phyloP scores from a whole-genome alignment of 2,888 invertebrate species.

The Plusia festucae region DNA sequence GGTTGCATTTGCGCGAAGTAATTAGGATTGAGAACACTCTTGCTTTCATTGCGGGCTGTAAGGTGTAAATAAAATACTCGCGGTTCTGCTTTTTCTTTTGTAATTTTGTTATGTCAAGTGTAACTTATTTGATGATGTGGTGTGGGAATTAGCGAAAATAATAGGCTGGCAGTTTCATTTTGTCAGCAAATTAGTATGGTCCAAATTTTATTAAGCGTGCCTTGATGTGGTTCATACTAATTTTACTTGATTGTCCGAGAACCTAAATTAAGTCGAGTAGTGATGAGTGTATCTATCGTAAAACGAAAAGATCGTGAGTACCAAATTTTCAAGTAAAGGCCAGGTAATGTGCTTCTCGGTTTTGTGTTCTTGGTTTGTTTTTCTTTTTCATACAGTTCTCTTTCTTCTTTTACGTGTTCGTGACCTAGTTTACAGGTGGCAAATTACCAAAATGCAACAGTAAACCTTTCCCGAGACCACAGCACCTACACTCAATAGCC shows the following conservation, averaged over 20 bases:
- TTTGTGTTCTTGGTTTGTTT: not conserved
- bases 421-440: slow-evolving; percentile 15
- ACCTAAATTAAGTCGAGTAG: slow-evolving; percentile 47
- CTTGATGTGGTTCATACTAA: slow-evolving; percentile 37
- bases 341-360: not conserved
- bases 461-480: slow-evolving; percentile 38
- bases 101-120: slow-evolving; percentile 34
- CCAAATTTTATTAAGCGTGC: slow-evolving; percentile 39
- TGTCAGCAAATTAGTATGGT: slow-evolving; percentile 43
- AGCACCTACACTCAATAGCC: slow-evolving; percentile 42
- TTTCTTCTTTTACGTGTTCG: slow-evolving; percentile 14
- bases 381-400: not conserved
- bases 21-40: slow-evolving; percentile 61
- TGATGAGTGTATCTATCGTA: slow-evolving; percentile 30
- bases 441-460: slow-evolving; percentile 34
- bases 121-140: slow-evolving; percentile 50
- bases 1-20: slow-evolving; percentile 49
- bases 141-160: slow-evolving; percentile 52
- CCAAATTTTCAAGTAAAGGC: slow-evolving; percentile 30
- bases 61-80: slow-evolving; percentile 44
- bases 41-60: slow-evolving; percentile 55
- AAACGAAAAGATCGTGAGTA: slow-evolving; percentile 42
- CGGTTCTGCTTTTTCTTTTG: slow-evolving; percentile 43
- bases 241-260: slow-evolving; percentile 30
- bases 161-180: slow-evolving; percentile 47